Base-by-base conservation (phyloP, 1,140 invertebrate species). In the Chlorops oryzae region DNA sequence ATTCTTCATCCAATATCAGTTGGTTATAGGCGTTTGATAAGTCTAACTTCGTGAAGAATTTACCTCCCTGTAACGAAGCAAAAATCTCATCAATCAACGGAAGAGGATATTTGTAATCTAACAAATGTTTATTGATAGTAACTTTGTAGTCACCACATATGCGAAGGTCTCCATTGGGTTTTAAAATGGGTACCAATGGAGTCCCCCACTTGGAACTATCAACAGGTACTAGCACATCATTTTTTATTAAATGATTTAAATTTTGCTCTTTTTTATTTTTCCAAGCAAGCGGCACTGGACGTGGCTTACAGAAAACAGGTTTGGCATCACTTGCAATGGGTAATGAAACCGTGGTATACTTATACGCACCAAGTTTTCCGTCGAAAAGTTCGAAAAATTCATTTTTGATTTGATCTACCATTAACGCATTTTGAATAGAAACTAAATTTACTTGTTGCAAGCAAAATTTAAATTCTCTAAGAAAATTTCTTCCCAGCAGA, bases 131-230 rank as follows among this genome's bases (percentile, higher is more conserved):
- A 51, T 75, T 74, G 6, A 77, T 44, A 4, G 72, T 74, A 24
- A 45, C 42, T 24, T 38, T 72, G 57, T 73, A 78, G 59, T 79
- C 76, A 2, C 60, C 68, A 56, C 74, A 76, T 23, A 79, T 66
- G 24, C 76, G 50, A 34, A 71, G 56, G 27, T 62, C 57, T 9
- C 70, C 72, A 56, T 77, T 61, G 4, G 62, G 51, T 49, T 75
- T 74, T 17, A 52, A 52, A 0, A 71, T 61, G 7, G 61, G 57
- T 2, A 74, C 63, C n/a, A 73, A 57, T 2, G 73, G 74, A 10
- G 73, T 58, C 7, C 64, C 66, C 66, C 68, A 76, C 17, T 72
- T 56, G 7, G 59, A 60, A 13, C 48, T 37, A 17, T 59, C 39
- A 17, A 75, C 56, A 18, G 45, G 50, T 43, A 48, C 44, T 18